Evolutionary conservation across 2,888 invertebrate genomes (phyloP).

Genomic region (Phalangium opilio): DNA sequence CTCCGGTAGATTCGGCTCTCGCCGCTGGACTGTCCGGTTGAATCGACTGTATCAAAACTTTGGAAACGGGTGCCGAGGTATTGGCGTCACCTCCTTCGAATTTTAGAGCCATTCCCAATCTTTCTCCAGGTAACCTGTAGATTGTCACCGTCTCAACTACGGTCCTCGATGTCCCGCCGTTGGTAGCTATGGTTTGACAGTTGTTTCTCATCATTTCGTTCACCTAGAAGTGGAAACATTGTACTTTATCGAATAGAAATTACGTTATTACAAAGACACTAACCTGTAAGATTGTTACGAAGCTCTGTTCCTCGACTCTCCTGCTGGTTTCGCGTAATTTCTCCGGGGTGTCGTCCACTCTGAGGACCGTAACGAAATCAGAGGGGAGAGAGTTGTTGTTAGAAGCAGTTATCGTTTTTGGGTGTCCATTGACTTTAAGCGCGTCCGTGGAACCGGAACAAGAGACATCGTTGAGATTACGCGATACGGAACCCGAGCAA

Average conservation of each 20-base stretch:
- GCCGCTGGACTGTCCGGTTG: conserved; percentile 75
- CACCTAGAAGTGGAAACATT: no score
- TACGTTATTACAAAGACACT: no score
- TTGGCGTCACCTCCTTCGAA: conserved; percentile 80
- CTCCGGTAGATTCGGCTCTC: conserved; percentile 61
- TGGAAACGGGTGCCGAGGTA: conserved; percentile 52
- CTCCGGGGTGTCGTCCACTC: neutral
- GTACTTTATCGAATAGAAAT: no score
- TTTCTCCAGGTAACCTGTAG: conserved; percentile 70
- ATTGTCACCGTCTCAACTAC: conserved; percentile 47
- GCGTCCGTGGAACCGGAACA: no score
- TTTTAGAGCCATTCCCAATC: conserved; percentile 75
- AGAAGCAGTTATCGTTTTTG: no score
- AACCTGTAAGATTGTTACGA: neutral
- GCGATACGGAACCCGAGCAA: no score
- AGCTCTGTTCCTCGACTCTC: neutral
- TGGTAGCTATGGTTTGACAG: no score
- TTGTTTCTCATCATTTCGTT: no score
- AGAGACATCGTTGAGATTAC: no score
- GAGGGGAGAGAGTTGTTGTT: no score
- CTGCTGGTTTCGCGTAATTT: no score
- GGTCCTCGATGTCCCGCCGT: neutral
- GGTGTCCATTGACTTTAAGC: no score
- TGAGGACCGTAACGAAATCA: neutral
- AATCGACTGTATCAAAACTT: conserved; percentile 74